Evolutionary conservation across 2,888 invertebrate genomes (phyloP).

Genomic region (Caenorhabditis wallacei): DNA sequence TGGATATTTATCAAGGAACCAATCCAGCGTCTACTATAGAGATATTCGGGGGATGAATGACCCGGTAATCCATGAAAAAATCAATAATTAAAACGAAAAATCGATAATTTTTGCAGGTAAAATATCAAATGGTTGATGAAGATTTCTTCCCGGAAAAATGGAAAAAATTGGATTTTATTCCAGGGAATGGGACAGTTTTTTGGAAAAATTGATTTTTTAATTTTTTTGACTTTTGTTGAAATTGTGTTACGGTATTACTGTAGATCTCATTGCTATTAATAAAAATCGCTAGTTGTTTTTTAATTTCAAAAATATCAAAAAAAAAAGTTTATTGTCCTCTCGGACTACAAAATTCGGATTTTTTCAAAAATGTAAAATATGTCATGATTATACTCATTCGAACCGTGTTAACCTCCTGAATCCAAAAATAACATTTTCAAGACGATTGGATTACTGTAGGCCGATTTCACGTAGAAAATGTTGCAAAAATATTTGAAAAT

Average conservation of each 20-base stretch:
- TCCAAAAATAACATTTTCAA: not conserved
- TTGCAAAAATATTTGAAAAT: too few species aligned
- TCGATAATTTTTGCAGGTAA: constrained; percentile 31
- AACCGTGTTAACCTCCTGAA: not conserved
- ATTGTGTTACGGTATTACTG: not conserved
- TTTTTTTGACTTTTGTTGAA: not conserved
- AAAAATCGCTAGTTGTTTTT: too few species aligned
- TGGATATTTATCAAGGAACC: constrained; percentile 52
- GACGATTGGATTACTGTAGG: too few species aligned
- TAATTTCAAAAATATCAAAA: too few species aligned
- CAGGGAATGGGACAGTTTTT: not conserved
- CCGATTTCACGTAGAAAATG: too few species aligned
- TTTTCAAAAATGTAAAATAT: not conserved
- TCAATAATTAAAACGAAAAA: not conserved
- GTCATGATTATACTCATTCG: constrained; percentile 26
- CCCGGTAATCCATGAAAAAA: constrained; percentile 18
- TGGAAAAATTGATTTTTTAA: not conserved
- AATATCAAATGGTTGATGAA: constrained; percentile 38
- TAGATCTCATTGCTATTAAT: not conserved
- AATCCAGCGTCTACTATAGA: constrained; percentile 38
- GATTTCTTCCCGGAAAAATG: constrained; percentile 52
- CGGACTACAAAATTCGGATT: constrained; percentile 1
- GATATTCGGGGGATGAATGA: constrained; percentile 50
- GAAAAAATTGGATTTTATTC: constrained; percentile 28
- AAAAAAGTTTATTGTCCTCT: too few species aligned